Evolutionary conservation across 1,140 invertebrate genomes (phyloP).

Genomic region (Phymorhynchus buccinoides): DNA sequence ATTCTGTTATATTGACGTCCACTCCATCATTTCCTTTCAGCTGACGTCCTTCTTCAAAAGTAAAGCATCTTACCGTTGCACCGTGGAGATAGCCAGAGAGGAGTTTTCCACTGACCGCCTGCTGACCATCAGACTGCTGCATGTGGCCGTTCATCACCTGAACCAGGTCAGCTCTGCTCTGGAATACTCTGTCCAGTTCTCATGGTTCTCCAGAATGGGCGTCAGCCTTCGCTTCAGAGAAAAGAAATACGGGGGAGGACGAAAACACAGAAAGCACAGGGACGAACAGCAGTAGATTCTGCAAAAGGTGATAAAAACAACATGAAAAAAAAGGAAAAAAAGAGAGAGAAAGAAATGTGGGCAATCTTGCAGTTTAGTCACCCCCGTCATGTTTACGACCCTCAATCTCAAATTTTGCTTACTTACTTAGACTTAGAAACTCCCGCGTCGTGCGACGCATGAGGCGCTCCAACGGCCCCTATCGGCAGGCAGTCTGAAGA

Average conservation of each 20-base stretch:
- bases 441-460: too few relatives aligned
- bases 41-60: conserved; percentile 8
- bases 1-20: too few relatives aligned
- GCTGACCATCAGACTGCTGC: neutral
- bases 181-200: neutral
- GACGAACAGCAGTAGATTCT: too few relatives aligned
- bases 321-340: too few relatives aligned
- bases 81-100: neutral
- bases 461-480: too few relatives aligned
- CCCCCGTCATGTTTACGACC: too few relatives aligned
- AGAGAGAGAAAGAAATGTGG: too few relatives aligned
- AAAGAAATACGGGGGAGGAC: neutral
- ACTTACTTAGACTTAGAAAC: too few relatives aligned
- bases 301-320: too few relatives aligned
- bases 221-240: neutral
- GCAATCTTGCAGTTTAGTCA: too few relatives aligned
- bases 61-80: neutral
- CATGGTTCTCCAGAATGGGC: conserved; percentile 8
- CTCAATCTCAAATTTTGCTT: neutral
- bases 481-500: too few relatives aligned
- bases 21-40: neutral
- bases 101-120: neutral
- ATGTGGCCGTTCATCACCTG: neutral
- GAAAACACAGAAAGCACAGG: neutral
- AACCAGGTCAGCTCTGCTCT: neutral